phyloP scores from a whole-genome alignment of 2,113 vertebrate species.

The Salvator merianae region DNA sequence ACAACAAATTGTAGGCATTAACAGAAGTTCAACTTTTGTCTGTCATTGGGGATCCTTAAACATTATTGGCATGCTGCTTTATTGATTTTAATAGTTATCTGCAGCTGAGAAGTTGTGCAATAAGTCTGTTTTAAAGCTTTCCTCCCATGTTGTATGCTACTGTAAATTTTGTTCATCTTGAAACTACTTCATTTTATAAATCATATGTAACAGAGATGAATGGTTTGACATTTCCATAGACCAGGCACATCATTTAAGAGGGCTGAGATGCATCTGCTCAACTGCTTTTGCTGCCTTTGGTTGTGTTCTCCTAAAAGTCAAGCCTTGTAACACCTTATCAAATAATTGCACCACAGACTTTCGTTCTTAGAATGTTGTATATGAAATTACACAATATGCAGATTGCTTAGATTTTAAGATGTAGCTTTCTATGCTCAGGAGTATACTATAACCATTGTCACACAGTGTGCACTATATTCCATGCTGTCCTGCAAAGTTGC shows the following conservation, averaged over 20 bases:
- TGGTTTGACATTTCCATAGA: neutral
- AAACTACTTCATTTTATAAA: constrained; percentile 23
- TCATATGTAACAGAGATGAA: neutral
- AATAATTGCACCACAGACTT: neutral
- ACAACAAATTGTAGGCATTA: constrained; percentile 16
- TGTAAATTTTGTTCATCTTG: constrained; percentile 24
- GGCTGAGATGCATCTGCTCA: neutral
- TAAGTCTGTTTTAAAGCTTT: constrained; percentile 22
- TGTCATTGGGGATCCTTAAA: constrained; percentile 17
- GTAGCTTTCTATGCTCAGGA: neutral
- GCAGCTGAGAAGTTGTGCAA: constrained; percentile 16
- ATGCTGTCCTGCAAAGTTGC: too few species aligned
- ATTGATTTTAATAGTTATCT: constrained; percentile 31
- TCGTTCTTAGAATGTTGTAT: constrained; percentile 1
- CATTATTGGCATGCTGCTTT: constrained; percentile 28
- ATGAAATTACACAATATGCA: neutral
- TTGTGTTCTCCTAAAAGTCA: neutral
- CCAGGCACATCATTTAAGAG: constrained; percentile 4
- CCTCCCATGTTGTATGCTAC: constrained; percentile 10
- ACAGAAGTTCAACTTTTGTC: constrained; percentile 17
- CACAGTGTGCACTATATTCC: too few species aligned
- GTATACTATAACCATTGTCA: too few species aligned
- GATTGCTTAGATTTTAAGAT: neutral
- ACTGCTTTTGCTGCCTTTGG: neutral
- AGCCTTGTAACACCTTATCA: accelerated